Base-by-base conservation (phyloP, 2,888 invertebrate species). In the Leuctra nigra region DNA sequence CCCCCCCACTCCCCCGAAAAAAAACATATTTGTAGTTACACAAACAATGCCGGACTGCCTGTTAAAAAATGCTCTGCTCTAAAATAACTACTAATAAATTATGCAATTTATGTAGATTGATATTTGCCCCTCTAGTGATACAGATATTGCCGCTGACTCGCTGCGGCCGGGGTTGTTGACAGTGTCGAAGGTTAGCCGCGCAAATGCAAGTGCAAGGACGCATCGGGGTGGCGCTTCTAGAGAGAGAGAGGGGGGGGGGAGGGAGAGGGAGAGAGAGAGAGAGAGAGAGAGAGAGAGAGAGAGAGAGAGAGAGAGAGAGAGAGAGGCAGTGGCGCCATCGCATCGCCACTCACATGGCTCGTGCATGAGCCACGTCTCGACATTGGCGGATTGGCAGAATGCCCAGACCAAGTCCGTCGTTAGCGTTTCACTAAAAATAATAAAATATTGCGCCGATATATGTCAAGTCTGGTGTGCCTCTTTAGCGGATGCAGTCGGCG, bases 221-320 rank as follows among this genome's bases (percentile, higher is more conserved):
- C n/a, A n/a, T n/a, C n/a, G n/a, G n/a, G n/a, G n/a, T n/a, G n/a
- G n/a, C n/a, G n/a, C n/a, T n/a, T n/a, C n/a, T n/a, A n/a, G n/a
- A n/a, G n/a, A n/a, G n/a, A n/a, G n/a, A n/a, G n/a, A n/a, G 16
- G 35, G n/a, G 24, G 7, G 25, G 53, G 25, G 13, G 24, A 24
- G 46, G 14, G 23, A 47, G 7, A 54, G 18, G 53, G 2, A 47
- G 29, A 35, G 16, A n/a, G 24, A 22, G 41, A 41, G 23, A 39
- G 4, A 46, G 55, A 50, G 25, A 53, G 35, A 48, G 35, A 38
- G 52, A 41, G 16, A 59, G 53, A 36, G 25, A 14, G 24, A 38
- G 22, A 33, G 18, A 22, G 16, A 48, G 52, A 57, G 13, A 23
- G 18, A 20, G 48, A n/a, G 22, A 18, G 22, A n/a, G 39, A 33